These are phyloP conservation scores for Spodoptera littoralis DNA, from an alignment of 2,888 invertebrate genomes.

Conservation along the genomic window DNA sequence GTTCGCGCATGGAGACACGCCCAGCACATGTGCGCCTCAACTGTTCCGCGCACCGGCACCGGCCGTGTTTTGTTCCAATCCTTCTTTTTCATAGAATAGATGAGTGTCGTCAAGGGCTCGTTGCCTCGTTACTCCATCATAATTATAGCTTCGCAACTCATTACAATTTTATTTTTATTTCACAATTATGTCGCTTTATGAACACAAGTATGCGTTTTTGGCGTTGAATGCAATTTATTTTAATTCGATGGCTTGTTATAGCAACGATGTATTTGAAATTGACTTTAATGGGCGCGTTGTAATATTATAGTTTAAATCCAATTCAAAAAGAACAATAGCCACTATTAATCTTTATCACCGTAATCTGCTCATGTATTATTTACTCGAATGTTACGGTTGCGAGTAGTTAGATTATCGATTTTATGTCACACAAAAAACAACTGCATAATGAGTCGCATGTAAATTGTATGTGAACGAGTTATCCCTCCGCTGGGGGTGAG, in stretches of 20 bases:
- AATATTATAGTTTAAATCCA: constrained; percentile 27
- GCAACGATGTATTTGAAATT: constrained; percentile 7
- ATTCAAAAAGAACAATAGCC: constrained; percentile 35
- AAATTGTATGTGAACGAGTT: constrained; percentile 84
- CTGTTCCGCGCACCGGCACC: constrained; percentile 44
- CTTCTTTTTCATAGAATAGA: constrained; percentile 55
- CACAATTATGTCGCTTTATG: constrained; percentile 19
- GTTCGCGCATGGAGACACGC: constrained; percentile 79
- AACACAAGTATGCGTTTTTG: constrained; percentile 15
- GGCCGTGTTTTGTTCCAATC: constrained; percentile 54
- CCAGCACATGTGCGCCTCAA: constrained; percentile 76
- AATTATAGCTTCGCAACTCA: constrained; percentile 49
- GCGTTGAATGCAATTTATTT: constrained; percentile 13
- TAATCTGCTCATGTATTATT: constrained; percentile 51
- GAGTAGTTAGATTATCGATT: constrained; percentile 77
- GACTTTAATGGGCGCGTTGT: constrained; percentile 5
- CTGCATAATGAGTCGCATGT: constrained; percentile 80
- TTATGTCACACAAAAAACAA: constrained; percentile 74
- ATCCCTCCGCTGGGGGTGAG: constrained; percentile 82
- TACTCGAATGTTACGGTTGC: constrained; percentile 48
- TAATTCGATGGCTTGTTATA: constrained; percentile 2
- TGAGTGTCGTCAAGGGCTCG: constrained; percentile 59
- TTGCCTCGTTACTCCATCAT: constrained; percentile 54
- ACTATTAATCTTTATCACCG: constrained; percentile 41
- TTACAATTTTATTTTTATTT: constrained; percentile 38